phyloP scores from a whole-genome alignment of 2,113 vertebrate species.

The Chaetops frenatus region DNA sequence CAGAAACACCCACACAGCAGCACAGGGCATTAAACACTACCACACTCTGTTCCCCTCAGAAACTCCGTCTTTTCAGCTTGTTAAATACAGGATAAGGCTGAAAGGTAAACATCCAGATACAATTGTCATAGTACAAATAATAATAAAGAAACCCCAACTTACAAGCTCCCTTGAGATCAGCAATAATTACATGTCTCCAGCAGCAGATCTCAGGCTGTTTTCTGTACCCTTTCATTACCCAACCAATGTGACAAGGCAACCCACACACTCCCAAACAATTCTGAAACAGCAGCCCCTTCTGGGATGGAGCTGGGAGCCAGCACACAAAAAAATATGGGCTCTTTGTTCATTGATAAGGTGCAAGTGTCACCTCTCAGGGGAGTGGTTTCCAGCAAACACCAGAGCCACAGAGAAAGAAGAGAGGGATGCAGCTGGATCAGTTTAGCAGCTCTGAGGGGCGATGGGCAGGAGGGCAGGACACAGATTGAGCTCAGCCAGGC shows the following conservation, averaged over 20 bases:
- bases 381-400: background rate
- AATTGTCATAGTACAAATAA: background rate
- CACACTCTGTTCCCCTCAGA: background rate
- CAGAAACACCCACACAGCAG: background rate
- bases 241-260: background rate
- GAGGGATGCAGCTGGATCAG: background rate
- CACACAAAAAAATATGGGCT: background rate
- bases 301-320: background rate
- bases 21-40: background rate
- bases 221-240: slow-evolving; percentile 42
- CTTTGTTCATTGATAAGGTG: background rate
- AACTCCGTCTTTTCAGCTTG: background rate
- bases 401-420: background rate
- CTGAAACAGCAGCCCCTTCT: background rate
- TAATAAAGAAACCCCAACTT: background rate
- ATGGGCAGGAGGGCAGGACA: background rate
- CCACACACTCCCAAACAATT: background rate
- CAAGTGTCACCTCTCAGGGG: background rate
- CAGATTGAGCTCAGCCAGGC: background rate
- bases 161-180: background rate
- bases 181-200: slow-evolving; percentile 24
- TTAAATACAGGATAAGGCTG: background rate
- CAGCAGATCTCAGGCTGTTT: slow-evolving; percentile 16
- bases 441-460: rapidly evolving
- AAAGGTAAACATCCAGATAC: background rate